A percentile compares a stretch with the other conserved stretches of the same genome.
phyloP scores from a whole-genome alignment of 2,888 invertebrate species.

The Torymus aiolomorphi region DNA sequence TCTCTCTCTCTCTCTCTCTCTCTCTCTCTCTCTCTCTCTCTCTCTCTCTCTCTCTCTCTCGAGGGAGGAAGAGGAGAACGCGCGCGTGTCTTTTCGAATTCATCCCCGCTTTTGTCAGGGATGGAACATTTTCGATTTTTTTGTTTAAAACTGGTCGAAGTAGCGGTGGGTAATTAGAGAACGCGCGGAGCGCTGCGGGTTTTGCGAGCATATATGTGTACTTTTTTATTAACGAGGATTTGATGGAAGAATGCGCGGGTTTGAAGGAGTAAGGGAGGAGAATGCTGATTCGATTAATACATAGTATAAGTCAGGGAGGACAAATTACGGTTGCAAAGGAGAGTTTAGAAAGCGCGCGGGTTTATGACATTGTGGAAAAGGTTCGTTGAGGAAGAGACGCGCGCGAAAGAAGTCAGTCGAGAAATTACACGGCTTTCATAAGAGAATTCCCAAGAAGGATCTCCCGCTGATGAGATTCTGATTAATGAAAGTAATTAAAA shows the following conservation, averaged over 20 bases:
- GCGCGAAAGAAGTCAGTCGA: too few species aligned
- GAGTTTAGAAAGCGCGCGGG: too few species aligned
- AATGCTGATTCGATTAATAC: too few species aligned
- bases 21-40: slow-evolving; percentile 26
- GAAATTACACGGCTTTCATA: too few species aligned
- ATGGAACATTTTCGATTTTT: slow-evolving; percentile 47
- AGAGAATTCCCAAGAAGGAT: too few species aligned
- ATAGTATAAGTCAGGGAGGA: too few species aligned
- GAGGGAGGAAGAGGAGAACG: background rate
- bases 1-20: slow-evolving; percentile 27
- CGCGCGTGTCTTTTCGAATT: slow-evolving; percentile 30
- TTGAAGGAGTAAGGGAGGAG: too few species aligned
- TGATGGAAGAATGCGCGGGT: slow-evolving; percentile 19
- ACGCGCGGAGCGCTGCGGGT: slow-evolving; percentile 10
- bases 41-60: slow-evolving; percentile 24
- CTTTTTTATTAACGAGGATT: slow-evolving; percentile 43
- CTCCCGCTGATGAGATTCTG: too few species aligned
- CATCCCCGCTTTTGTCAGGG: slow-evolving; percentile 18
- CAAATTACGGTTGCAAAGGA: too few species aligned
- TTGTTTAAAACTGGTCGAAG: slow-evolving; percentile 15
- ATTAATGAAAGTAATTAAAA: too few species aligned
- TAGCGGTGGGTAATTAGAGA: slow-evolving; percentile 33
- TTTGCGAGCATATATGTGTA: slow-evolving; percentile 6
- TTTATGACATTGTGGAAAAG: too few species aligned
- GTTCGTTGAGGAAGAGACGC: too few species aligned